A percentile compares a stretch with the other conserved stretches of the same genome.
Evolutionary conservation across 2,888 invertebrate species (phyloP).

Genomic region (Cheilosia pagana): DNA sequence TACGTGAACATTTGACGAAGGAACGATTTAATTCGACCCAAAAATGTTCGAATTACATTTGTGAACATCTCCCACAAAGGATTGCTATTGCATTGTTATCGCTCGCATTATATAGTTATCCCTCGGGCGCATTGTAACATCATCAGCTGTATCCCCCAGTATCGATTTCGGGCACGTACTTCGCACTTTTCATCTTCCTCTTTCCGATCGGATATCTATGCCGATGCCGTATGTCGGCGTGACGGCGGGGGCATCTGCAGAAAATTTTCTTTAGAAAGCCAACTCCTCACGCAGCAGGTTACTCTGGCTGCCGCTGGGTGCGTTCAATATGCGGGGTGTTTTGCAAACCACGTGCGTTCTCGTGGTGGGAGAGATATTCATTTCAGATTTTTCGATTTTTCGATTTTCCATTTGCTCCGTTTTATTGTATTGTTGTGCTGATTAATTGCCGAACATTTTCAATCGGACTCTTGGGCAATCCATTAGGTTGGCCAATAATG

Average conservation of each 20-base stretch:
- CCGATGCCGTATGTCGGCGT: neutral
- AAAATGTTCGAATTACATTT: slow-evolving; percentile 64
- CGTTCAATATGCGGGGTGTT: slow-evolving; percentile 54
- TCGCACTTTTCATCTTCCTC: slow-evolving; percentile 62
- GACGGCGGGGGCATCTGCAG: slow-evolving; percentile 62
- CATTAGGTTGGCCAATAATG: slow-evolving; percentile 63
- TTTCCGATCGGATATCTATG: slow-evolving; percentile 20
- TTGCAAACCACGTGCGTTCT: slow-evolving; percentile 45
- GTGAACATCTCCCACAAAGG: slow-evolving; percentile 49
- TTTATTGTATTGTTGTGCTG: slow-evolving; percentile 69
- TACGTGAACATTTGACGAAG: slow-evolving; percentile 60
- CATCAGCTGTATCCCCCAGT: slow-evolving; percentile 68
- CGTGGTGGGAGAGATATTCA: slow-evolving; percentile 49
- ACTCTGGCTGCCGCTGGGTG: slow-evolving; percentile 30
- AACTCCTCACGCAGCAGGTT: slow-evolving; percentile 66
- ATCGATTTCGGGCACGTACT: slow-evolving; percentile 67
- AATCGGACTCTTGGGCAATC: slow-evolving; percentile 57
- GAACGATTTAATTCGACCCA: slow-evolving; percentile 66
- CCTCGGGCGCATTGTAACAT: slow-evolving; percentile 52
- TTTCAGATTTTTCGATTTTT: slow-evolving; percentile 12
- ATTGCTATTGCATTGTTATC: slow-evolving; percentile 64
- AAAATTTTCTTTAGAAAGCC: slow-evolving; percentile 47
- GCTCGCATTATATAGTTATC: slow-evolving; percentile 26
- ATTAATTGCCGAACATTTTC: slow-evolving; percentile 70
- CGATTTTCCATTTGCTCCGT: slow-evolving; percentile 41